Conservation (phyloP, 1,140 invertebrate species). For the Aphelenchoides besseyi region DNA sequence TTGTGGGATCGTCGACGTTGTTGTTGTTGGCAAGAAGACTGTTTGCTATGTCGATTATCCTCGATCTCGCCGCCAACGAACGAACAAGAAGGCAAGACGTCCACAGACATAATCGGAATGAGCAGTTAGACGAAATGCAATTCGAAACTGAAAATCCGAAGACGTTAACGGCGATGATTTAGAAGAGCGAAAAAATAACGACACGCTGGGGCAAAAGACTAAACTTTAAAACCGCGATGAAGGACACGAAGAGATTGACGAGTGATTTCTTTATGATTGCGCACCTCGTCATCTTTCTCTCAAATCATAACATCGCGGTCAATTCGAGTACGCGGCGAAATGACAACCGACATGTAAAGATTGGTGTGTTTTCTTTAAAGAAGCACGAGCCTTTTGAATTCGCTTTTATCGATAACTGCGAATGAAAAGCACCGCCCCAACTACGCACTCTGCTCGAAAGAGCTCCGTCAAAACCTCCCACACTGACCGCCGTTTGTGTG, state of each 20-base stretch:
- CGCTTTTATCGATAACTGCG: background rate
- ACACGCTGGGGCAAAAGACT: background rate
- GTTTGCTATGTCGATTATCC: conserved; percentile 9
- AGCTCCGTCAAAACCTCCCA: too few species aligned
- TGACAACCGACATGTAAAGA: background rate
- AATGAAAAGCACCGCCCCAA: background rate
- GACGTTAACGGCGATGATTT: background rate
- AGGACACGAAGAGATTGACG: background rate
- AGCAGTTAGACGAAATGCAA: background rate
- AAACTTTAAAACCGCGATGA: background rate
- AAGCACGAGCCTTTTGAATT: too few species aligned
- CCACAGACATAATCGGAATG: background rate
- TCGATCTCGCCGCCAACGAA: background rate
- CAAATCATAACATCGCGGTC: background rate
- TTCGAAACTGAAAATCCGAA: background rate
- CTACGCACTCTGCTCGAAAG: too few species aligned
- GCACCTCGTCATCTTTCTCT: background rate
- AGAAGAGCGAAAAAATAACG: background rate
- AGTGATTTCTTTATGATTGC: background rate
- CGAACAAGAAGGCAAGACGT: conserved; percentile 7
- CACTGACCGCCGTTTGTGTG: too few species aligned
- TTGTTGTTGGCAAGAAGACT: background rate
- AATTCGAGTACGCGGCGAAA: background rate
- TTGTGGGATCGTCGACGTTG: background rate
- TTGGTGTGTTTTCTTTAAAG: conserved; percentile 3